Evolutionary conservation across 2,888 invertebrate species (phyloP).

Genomic region (Euclidia mi): DNA sequence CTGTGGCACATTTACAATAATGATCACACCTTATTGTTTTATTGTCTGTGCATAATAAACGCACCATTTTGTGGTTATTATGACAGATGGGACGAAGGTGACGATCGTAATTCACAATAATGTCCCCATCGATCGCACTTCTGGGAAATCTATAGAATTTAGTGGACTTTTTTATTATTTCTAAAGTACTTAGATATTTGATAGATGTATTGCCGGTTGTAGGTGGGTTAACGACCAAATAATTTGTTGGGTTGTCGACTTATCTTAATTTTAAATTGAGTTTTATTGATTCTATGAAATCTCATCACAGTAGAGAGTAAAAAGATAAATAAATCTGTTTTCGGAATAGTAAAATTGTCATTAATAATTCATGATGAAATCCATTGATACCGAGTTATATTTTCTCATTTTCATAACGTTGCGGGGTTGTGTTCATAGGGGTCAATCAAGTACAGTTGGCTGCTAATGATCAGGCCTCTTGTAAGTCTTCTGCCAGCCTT

Average conservation of each 20-base stretch:
- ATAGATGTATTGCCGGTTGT: neutral
- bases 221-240: neutral
- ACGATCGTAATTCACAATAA: conserved; percentile 65
- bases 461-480: too few relatives aligned
- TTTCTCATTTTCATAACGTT: too few relatives aligned
- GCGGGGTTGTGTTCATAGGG: too few relatives aligned
- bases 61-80: conserved; percentile 62
- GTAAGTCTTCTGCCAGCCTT: too few relatives aligned
- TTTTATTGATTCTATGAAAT: too few relatives aligned
- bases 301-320: too few relatives aligned
- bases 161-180: conserved; percentile 47
- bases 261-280: too few relatives aligned
- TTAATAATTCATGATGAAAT: too few relatives aligned
- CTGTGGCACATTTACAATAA: conserved; percentile 44
- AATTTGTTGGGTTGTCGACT: neutral
- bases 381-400: too few relatives aligned
- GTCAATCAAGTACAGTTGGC: too few relatives aligned
- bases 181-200: conserved; percentile 32
- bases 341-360: too few relatives aligned
- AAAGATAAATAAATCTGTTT: too few relatives aligned
- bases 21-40: conserved; percentile 66
- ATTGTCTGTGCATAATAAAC: conserved; percentile 71
- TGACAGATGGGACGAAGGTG: conserved; percentile 66
- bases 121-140: conserved; percentile 57
- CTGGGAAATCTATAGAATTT: conserved; percentile 39